phyloP scores from a whole-genome alignment of 2,797 vertebrate genomes.

The Cirrhinus mrigala region DNA sequence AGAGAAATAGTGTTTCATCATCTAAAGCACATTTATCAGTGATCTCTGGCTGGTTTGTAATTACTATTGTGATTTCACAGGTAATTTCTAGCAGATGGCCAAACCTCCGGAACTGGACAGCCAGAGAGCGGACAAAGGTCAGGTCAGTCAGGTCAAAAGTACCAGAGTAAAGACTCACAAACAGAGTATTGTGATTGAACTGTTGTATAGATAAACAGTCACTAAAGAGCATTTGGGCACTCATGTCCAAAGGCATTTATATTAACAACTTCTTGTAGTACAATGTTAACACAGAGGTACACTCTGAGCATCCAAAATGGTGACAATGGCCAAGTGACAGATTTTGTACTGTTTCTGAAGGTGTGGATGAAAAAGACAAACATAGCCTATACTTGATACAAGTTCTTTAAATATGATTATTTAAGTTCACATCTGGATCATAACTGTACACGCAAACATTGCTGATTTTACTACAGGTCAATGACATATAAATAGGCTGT shows the following conservation, averaged over 20 bases:
- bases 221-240: neutral
- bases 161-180: neutral
- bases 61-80: neutral
- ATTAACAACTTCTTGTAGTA: neutral
- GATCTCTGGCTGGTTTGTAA: conserved; percentile 2
- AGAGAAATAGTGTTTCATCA: neutral
- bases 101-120: neutral
- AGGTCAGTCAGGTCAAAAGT: conserved; percentile 23
- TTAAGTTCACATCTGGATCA: neutral
- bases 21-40: neutral
- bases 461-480: neutral
- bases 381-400: too few relatives aligned
- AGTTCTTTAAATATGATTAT: neutral
- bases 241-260: neutral
- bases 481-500: neutral
- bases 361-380: neutral
- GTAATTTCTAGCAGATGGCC: conserved; percentile 20
- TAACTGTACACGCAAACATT: neutral
- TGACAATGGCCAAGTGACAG: neutral
- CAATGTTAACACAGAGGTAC: neutral
- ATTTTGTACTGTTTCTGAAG: neutral
- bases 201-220: neutral
- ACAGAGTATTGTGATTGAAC: neutral
- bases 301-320: too few relatives aligned
- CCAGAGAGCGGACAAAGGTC: neutral